Base-by-base conservation (phyloP, 1,140 invertebrate species). In the Aphaenogaster rudis region DNA sequence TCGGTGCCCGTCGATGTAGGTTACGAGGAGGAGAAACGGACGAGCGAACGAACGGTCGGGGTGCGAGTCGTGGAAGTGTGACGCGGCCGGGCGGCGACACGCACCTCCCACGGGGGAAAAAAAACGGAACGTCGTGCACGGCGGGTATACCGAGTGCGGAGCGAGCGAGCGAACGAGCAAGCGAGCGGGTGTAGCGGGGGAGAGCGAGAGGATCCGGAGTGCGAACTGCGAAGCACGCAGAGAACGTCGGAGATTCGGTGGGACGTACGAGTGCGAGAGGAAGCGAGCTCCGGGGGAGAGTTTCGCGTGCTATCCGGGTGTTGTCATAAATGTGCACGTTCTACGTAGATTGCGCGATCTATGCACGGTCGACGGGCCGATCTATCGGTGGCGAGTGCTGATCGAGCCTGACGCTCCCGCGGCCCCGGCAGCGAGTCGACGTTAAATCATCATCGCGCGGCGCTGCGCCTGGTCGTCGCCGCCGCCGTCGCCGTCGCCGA, bases 341-440 rank as follows among this genome's bases (percentile, higher is more conserved):
- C 91, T 92, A 92, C 91, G 79, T 91, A 88, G 86, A 92, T 91
- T 91, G 76, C 85, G 87, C 91, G 88, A 90, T 92, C 91, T 92
- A 92, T 92, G 92, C 86, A 91, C 91, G 80, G 78, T 88, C 90
- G 78, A 87, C 90, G 89, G 80, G 89, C 87, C 90, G 90, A 91
- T 86, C 91, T 85, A 86, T 84, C 74, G 63, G 84, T 87, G 87
- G 88, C 88, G 86, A 91, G 90, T 48, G 54, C 67, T 91, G 91
- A 92, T 92, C 89, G 89, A 74, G 84, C 82, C 72, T 87, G 67
- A 84, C 78, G 39, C 15, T 50, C 8, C 81, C 87, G 81, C 86
- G 90, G 33, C 39, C 21, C 64, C 64, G 36, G 86, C 88, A 86
- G 86, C 79, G 91, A 92, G 82, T 90, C 89, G 85, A 92, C 88